Evolutionary conservation across 2,888 invertebrate species (phyloP).

Genomic region (Apamea monoglypha): DNA sequence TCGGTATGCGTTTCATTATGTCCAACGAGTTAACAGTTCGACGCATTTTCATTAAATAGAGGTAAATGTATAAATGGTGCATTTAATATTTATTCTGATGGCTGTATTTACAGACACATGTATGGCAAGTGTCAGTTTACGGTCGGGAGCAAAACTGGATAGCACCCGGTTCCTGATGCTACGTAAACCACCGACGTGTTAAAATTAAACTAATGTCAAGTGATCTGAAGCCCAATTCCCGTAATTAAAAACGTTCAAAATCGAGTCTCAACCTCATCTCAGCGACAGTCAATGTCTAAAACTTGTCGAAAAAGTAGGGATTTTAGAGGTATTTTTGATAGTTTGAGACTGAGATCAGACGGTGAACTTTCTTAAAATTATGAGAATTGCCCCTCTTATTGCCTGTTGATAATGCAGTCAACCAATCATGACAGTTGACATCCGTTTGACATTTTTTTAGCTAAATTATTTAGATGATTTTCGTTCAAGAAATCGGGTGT

Average conservation of each 20-base stretch:
- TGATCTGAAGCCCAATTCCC: not conserved
- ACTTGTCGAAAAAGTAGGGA: too few species aligned
- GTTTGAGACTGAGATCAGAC: too few species aligned
- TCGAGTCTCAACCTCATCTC: too few species aligned
- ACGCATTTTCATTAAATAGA: slow-evolving; percentile 36
- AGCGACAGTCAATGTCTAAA: too few species aligned
- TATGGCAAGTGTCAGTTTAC: not conserved
- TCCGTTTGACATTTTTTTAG: not conserved
- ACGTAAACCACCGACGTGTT: not conserved
- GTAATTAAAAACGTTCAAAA: too few species aligned
- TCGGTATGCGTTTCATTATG: slow-evolving; percentile 46
- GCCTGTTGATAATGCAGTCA: not conserved
- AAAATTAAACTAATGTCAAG: not conserved
- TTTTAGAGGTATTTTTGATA: too few species aligned
- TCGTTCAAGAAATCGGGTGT: not conserved
- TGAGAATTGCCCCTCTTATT: too few species aligned
- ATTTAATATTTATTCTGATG: slow-evolving; percentile 13
- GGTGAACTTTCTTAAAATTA: too few species aligned
- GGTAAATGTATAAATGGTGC: slow-evolving; percentile 8
- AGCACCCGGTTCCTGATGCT: too few species aligned
- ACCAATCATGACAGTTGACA: not conserved
- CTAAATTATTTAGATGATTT: not conserved
- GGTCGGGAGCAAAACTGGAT: not conserved
- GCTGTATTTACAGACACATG: not conserved
- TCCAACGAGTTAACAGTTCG: slow-evolving; percentile 19